Percentiles rank a stretch among this genome's conserved stretches.
phyloP scores from a whole-genome alignment of 1,140 invertebrate genomes.

The Megalopta genalis region DNA sequence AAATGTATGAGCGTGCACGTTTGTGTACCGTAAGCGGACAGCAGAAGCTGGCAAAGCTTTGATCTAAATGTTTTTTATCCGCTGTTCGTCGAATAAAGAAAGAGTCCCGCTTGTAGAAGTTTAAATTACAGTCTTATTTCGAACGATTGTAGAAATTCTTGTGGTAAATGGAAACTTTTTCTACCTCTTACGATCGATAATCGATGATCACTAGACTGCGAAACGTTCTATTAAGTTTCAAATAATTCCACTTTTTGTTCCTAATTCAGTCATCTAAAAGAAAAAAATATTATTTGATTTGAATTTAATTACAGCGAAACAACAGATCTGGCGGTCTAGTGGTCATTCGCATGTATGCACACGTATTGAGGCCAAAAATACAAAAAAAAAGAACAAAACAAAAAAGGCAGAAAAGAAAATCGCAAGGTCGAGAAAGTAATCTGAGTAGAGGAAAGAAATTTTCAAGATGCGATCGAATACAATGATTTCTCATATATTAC shows the following conservation, averaged over 20 bases:
- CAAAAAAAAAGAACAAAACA: not conserved
- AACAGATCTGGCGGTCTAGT: too few species aligned
- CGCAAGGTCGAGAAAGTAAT: not conserved
- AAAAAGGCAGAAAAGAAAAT: not conserved
- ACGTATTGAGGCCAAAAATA: constrained; percentile 21
- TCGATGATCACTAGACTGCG: too few species aligned
- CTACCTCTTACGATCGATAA: too few species aligned
- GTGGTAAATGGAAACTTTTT: too few species aligned
- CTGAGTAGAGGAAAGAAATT: not conserved
- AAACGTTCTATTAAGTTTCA: too few species aligned
- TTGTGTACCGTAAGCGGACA: constrained; percentile 9
- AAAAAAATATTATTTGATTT: too few species aligned
- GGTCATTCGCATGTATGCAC: constrained; percentile 7
- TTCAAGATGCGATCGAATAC: constrained; percentile 47
- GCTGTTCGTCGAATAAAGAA: constrained; percentile 3
- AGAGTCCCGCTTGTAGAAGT: not conserved
- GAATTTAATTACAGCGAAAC: too few species aligned
- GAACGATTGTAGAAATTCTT: not conserved
- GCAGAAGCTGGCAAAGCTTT: not conserved
- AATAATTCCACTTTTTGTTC: too few species aligned
- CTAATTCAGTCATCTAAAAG: too few species aligned
- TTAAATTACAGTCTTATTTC: not conserved
- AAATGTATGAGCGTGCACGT: not conserved
- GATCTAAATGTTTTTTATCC: not conserved
- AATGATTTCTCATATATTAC: constrained; percentile 63